A percentile compares a stretch with the other conserved stretches of the same genome.
Evolutionary conservation across 2,888 invertebrate species (phyloP).

Genomic region (Cataglyphis livida): DNA sequence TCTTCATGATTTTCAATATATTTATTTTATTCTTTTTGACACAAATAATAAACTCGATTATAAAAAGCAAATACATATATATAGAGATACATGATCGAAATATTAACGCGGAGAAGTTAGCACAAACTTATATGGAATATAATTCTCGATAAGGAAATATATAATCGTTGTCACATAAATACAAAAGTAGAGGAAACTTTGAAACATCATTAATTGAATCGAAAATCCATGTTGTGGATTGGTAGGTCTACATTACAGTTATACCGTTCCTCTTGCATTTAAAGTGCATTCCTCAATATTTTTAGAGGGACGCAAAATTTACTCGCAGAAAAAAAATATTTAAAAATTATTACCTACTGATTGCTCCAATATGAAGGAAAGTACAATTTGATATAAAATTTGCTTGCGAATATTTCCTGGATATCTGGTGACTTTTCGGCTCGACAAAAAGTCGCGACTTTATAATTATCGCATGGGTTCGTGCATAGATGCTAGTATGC

Average conservation of each 20-base stretch:
- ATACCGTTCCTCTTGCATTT: background rate
- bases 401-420: background rate
- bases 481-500: background rate
- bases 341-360: background rate
- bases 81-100: background rate
- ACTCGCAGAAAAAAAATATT: background rate
- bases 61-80: background rate
- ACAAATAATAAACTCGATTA: background rate
- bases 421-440: background rate
- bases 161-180: background rate
- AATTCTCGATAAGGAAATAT: background rate
- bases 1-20: background rate
- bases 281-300: slow-evolving; percentile 8
- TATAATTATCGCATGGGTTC: slow-evolving; percentile 4
- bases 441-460: background rate
- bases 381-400: background rate
- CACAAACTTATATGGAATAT: background rate
- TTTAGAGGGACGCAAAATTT: background rate
- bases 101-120: background rate
- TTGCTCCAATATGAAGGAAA: background rate
- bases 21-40: background rate
- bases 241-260: background rate
- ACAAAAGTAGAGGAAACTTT: background rate
- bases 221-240: slow-evolving; percentile 15
- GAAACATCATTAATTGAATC: background rate